Percentiles rank a stretch among this genome's conserved stretches.
These are phyloP conservation scores for Mayetiola destructor DNA, from an alignment of 2,888 invertebrate species.

Conservation along the genomic window DNA sequence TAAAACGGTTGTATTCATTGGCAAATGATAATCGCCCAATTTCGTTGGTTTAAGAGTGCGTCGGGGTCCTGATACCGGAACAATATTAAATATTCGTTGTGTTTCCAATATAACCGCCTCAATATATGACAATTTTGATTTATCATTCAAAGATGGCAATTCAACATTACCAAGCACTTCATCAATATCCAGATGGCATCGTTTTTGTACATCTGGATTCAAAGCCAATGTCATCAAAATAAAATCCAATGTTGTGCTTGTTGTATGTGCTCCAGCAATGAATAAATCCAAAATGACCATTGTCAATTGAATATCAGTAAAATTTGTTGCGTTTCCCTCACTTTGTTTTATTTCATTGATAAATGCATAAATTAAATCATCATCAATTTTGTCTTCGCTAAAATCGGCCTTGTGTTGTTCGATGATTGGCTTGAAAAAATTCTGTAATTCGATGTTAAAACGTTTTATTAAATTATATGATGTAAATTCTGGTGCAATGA, in stretches of 20 bases:
- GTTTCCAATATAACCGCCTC: conserved; percentile 43
- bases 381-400: conserved; percentile 32
- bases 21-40: conserved; percentile 41
- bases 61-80: conserved; percentile 42
- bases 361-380: conserved; percentile 49
- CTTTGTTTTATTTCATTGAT: conserved; percentile 42
- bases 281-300: conserved; percentile 53
- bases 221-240: conserved; percentile 44
- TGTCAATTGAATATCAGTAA: conserved; percentile 46
- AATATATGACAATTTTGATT: conserved; percentile 38
- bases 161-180: conserved; percentile 24
- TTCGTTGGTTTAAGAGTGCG: conserved; percentile 39
- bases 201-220: conserved; percentile 42
- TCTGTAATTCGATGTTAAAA: conserved; percentile 41
- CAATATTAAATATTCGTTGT: conserved; percentile 41
- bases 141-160: conserved; percentile 28
- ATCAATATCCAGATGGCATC: conserved; percentile 42
- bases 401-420: conserved; percentile 39
- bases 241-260: conserved; percentile 46
- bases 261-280: conserved; percentile 50
- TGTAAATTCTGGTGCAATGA: conserved; percentile 43
- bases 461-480: conserved; percentile 45
- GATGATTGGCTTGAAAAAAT: conserved; percentile 42
- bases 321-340: conserved; percentile 22
- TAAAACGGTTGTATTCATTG: conserved; percentile 39